Percentiles rank a stretch among this genome's conserved stretches.
These are phyloP conservation scores for cat (Felis catus) DNA, from an alignment of 2,113 vertebrate species.

Conservation along the genomic window F.catus_Fca126_mat1.0 CM031416.1:46818001-46818500, in stretches of 20 bases:
- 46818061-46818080: constrained; percentile 29
- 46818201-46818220: neutral
- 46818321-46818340: neutral
- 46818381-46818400: neutral
- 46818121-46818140: neutral
- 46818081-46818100: neutral
- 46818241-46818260: neutral
- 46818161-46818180: neutral
- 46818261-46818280: neutral
- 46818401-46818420: neutral
- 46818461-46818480: neutral
- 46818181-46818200: neutral
- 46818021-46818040: neutral
- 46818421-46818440: neutral
- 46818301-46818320: neutral
- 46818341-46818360: neutral
- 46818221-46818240: neutral
- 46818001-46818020: neutral
- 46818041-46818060: neutral
- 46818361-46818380: neutral
- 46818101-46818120: neutral
- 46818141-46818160: neutral
- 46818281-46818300: neutral
- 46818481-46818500: neutral
- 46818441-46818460: neutral